These are phyloP conservation scores for Neomorphus geoffroyi DNA, from an alignment of 2,797 vertebrate species.

Conservation along the genomic window DNA sequence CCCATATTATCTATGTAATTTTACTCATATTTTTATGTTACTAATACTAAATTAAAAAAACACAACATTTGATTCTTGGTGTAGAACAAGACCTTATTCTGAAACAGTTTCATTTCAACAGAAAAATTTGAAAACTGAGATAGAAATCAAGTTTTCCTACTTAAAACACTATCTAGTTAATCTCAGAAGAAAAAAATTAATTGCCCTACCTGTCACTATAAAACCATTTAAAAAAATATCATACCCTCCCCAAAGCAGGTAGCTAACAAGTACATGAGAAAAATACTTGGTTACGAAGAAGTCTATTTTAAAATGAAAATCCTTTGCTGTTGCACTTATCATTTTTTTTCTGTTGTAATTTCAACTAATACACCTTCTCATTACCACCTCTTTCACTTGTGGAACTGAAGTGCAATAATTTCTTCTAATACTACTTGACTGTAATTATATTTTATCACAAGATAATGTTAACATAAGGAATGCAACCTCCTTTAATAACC, in stretches of 20 bases:
- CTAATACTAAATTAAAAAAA: not conserved
- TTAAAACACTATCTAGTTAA: not conserved
- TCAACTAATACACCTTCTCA: not conserved
- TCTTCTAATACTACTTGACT: not conserved
- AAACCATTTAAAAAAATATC: not conserved
- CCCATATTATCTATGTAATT: not conserved
- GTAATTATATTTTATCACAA: not conserved
- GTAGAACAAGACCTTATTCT: not conserved
- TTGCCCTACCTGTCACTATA: not conserved
- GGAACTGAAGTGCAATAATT: not conserved
- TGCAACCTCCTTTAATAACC: not conserved
- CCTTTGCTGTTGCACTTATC: not conserved
- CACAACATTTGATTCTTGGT: not conserved
- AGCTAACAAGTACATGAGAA: not conserved
- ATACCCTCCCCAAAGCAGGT: not conserved
- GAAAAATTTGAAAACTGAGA: not conserved
- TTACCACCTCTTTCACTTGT: not conserved
- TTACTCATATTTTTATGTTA: not conserved
- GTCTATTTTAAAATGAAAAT: not conserved
- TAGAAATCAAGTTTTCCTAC: not conserved
- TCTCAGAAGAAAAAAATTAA: not conserved
- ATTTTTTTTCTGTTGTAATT: not conserved
- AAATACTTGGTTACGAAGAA: not conserved
- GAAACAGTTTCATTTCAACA: not conserved
- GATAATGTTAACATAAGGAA: not conserved